Evolutionary conservation across 2,797 vertebrate species (phyloP), one percentile per base, ranked within the genome.

Genomic region (Brotula barbata): DNA sequence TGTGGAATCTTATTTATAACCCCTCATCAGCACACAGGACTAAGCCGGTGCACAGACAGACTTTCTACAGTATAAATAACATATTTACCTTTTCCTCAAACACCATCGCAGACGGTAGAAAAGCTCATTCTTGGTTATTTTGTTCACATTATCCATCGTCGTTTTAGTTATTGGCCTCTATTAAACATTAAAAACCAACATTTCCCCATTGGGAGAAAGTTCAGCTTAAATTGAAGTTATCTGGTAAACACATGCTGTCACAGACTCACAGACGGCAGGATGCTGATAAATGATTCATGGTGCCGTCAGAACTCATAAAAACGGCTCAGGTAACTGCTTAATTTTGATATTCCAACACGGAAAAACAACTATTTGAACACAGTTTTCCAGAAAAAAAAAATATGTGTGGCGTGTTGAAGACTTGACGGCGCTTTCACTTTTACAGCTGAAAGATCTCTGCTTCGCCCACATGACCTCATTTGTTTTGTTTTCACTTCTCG

Each of bases 261-360:
- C 42, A 56, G 49, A 16, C 41, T 37, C 12, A 17, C 42, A 53
- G 46, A 19, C 41, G n/a, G 16, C 11, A 12, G 7, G 51, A 63
- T 8, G 42, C 39, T 65, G 45, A 56, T 25, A 10, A n/a, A 60
- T 45, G 23, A 67, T 37, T 50, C 23, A 21, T 11, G 6, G 14
- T 20, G 6, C 20, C 31, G 17, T 45, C 25, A 50, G 14, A 47
- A 11, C 6, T 43, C 25, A 37, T 28, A 39, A 15, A 68, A 41
- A 55, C 5, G 36, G 34, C 12, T 40, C 14, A 46, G 36, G 48
- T 5, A 37, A 55, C 12, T 34, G 34, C n/a, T 20, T 66, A 23
- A 48, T 45, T 62, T 49, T 45, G 36, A 7, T 42, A 28, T 37
- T 37, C 13, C 12, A 1, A n/a, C n/a, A n/a, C n/a, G n/a, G n/a